Evolutionary conservation across 2,113 vertebrate genomes (phyloP).

Genomic region (Bubo blakistoni): DNA sequence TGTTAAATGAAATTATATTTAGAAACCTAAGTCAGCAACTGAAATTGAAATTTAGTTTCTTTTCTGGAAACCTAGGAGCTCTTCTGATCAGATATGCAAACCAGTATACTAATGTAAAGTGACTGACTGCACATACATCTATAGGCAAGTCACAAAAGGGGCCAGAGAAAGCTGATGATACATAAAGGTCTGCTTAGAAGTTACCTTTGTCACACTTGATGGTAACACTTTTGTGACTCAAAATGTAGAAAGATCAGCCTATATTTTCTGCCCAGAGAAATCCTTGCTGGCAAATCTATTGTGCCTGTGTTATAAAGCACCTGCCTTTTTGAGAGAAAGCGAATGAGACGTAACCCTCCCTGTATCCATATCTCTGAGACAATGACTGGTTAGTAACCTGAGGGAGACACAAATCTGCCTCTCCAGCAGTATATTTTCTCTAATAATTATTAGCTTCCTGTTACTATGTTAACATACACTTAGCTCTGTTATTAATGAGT

Average conservation of each 20-base stretch:
- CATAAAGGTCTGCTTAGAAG: neutral
- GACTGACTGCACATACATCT: neutral
- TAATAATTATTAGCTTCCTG: neutral
- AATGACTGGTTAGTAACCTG: neutral
- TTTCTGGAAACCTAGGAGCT: neutral
- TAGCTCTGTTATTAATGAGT: neutral
- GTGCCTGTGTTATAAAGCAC: neutral
- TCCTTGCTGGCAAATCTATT: neutral
- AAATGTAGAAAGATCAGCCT: neutral
- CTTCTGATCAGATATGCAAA: neutral
- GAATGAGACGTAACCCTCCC: neutral
- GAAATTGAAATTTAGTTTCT: neutral
- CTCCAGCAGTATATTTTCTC: neutral
- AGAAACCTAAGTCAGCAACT: neutral
- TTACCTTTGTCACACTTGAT: neutral
- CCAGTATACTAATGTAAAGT: neutral
- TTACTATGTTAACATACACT: neutral
- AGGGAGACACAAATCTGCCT: neutral
- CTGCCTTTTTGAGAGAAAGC: neutral
- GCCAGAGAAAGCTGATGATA: neutral
- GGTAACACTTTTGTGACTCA: neutral
- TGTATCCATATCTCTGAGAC: neutral
- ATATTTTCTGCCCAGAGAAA: neutral
- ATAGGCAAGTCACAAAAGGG: neutral
- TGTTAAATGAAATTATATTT: neutral